Evolutionary conservation across 30 jellyfish, hydroid and myxozoan genomes (phyloP).

Genomic region (Catostylus mosaicus): DNA sequence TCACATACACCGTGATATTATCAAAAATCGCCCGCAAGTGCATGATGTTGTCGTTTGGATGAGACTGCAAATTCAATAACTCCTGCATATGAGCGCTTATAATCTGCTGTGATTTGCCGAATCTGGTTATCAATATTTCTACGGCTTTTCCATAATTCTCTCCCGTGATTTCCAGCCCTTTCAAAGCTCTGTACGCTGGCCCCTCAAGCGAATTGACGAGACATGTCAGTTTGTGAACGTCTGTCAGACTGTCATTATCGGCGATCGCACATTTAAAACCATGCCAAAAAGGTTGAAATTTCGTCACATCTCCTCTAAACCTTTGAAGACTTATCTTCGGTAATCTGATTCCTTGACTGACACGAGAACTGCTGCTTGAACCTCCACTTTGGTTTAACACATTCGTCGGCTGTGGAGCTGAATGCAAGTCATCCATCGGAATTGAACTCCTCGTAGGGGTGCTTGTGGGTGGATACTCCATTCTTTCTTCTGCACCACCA

Average conservation of each 20-base stretch:
- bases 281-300: constrained; percentile 6
- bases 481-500: constrained; percentile 13
- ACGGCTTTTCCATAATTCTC: background rate
- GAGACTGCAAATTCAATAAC: background rate
- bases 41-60: constrained; percentile 5
- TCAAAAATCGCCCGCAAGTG: background rate
- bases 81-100: constrained; percentile 17
- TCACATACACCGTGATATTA: constrained; percentile 11
- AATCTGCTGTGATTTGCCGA: too few relatives aligned
- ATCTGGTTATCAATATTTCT: background rate
- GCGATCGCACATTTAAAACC: background rate
- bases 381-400: constrained; percentile 32
- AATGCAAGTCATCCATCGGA: background rate
- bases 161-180: background rate
- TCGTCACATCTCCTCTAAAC: constrained; percentile 16
- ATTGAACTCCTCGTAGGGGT: constrained; percentile 36
- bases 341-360: constrained; percentile 12
- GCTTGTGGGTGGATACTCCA: constrained; percentile 25
- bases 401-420: constrained; percentile 19
- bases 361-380: constrained; percentile 6
- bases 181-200: background rate
- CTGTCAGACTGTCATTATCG: constrained; percentile 4
- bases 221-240: constrained; percentile 1
- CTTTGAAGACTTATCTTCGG: constrained; percentile 17
- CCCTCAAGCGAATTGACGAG: constrained; percentile 1